Evolutionary conservation across 2,113 vertebrate species (phyloP), one percentile per base, ranked within the genome.

Genomic region (Morone chrysops): DNA sequence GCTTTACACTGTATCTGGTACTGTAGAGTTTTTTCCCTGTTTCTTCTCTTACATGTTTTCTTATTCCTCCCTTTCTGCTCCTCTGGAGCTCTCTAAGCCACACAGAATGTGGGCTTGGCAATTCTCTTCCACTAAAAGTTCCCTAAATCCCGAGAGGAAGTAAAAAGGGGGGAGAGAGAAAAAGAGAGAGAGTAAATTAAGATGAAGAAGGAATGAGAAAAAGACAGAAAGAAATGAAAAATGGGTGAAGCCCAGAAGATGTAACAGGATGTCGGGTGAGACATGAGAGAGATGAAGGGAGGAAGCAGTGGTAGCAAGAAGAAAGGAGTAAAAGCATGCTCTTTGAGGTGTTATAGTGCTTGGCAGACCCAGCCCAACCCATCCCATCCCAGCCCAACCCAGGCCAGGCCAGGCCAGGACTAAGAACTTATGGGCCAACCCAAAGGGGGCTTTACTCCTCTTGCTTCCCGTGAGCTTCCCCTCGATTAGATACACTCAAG

Each of bases 401-500:
- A 31, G 31, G 31, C 76, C 67, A 41, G 59, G 11, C 78, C 69
- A 68, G 68, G 54, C 76, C 71, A 65, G 83, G 72, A 70, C 91
- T 75, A 70, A 85, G 77, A 85, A 74, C 70, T 69, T 71, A 70
- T 57, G 83, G 84, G 89, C 80, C 87, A 91, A 80, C 86, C 92
- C 84, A 86, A 93, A 88, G 78, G 89, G 86, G 84, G 84, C 81
- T 87, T 82, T 80, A 75, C 92, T 90, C 75, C 66, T 88, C 68
- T 70, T 36, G 76, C 88, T 89, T 92, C 90, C 82, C 90, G 67
- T 83, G 89, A 92, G 88, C 87, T 91, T 85, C 89, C 89, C 88
- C 82, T 82, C 92, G 89, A 94, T 94, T 93, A 94, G 91, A 93
- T 92, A 93, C 92, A 94, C 90, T 94, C 93, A 95, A 95, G 94